Base-by-base conservation (phyloP, 2,888 invertebrate genomes). In the Caenorhabditis doughertyi region DNA sequence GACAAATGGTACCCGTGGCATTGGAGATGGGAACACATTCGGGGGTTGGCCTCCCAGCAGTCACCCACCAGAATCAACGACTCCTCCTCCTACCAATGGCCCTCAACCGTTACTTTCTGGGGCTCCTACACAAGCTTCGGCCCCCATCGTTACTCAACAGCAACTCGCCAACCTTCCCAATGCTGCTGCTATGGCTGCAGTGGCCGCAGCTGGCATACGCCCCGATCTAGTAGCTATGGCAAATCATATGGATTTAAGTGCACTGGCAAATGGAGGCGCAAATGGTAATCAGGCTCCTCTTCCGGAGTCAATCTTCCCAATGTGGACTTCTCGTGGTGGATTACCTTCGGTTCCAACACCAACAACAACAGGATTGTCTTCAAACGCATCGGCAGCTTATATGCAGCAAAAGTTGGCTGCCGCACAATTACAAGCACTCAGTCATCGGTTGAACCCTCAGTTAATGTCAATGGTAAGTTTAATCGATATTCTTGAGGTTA, bases 41-140 rank as follows among this genome's bases (percentile, higher is more conserved):
- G 73, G 79, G 47, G 87, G 86, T 1, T 88, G 87, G 87, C 87
- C 87, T 13, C 87, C 87, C 5, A 81, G 84, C 42, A 84, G 85
- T 35, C 86, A 88, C 49, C 87, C 88, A 3, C 88, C 88, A 2
- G 88, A 88, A 13, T 68, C 85, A 23, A 79, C 83, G 3, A 74
- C 85, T 8, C 79, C 82, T 0, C 79, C 82, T 13, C 64, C 70
- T 21, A 13, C 35, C 29, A 42, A n/a, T n/a, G 72, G 42, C 7
- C 56, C 68, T 1, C 68, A 60, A 18, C 73, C 81, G 3, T 51
- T 73, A 4, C 44, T 70, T 2, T 8, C 39, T 29, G 39, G 42
- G 5, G 35, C 72, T 44, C 77, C 80, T 16, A 81, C 85, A 2
- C 79, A 80, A 25, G 56, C 73, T 53, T 49, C 73, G 13, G 55